phyloP scores from a whole-genome alignment of 2,888 invertebrate genomes.

The Rugalucina vietnamica region DNA sequence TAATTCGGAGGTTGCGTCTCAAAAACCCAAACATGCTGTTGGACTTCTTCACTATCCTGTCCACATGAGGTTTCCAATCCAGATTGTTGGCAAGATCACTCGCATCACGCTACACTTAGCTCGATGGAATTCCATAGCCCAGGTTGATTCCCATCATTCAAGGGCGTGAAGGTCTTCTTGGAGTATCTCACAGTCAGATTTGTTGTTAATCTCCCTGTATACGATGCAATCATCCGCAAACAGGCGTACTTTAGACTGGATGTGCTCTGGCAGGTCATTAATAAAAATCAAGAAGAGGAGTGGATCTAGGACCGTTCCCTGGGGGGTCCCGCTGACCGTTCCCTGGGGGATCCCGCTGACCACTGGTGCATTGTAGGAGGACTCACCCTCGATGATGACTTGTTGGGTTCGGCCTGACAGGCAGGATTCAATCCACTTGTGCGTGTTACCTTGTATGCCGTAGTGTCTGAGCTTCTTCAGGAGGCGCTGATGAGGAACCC shows the following conservation, averaged over 20 bases:
- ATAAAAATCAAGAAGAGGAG: no score
- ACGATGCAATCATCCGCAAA: no score
- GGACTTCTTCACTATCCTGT: background rate
- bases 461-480: background rate
- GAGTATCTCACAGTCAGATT: background rate
- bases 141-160: conserved; percentile 36
- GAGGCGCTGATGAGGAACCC: background rate
- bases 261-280: no score
- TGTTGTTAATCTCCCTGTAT: background rate
- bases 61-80: background rate
- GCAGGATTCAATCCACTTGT: no score
- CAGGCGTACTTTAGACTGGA: no score
- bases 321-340: no score
- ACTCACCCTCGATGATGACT: background rate
- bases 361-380: background rate
- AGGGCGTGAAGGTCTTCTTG: conserved; percentile 32
- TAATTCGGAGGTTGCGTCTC: conserved; percentile 24
- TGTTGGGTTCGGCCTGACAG: background rate
- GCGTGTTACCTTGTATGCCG: background rate
- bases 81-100: no score
- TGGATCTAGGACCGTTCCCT: no score
- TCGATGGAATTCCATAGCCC: conserved; percentile 48
- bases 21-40: background rate
- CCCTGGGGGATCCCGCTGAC: background rate
- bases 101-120: conserved; percentile 40